A percentile compares a stretch with the other conserved stretches of the same genome.
Evolutionary conservation across 2,797 vertebrate genomes (phyloP).

Genomic region (Tachyglossus aculeatus): DNA sequence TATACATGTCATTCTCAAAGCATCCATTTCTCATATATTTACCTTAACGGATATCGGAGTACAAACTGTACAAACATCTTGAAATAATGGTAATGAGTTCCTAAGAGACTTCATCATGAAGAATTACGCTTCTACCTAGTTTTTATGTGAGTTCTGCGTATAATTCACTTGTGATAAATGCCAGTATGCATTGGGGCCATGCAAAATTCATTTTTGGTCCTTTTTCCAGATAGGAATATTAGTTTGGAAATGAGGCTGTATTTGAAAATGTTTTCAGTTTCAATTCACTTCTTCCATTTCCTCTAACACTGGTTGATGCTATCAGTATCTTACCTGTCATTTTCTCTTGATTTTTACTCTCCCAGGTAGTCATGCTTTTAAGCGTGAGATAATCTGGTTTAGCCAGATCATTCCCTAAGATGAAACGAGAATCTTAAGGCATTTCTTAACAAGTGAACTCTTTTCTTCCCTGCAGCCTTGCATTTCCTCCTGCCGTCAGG

Average conservation of each 20-base stretch:
- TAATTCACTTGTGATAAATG: neutral
- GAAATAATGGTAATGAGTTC: neutral
- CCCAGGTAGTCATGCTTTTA: neutral
- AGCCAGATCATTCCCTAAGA: too few species aligned
- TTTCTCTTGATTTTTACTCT: neutral
- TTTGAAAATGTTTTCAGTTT: neutral
- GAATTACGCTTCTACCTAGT: neutral
- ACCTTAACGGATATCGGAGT: neutral
- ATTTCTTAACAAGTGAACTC: too few species aligned
- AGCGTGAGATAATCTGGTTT: too few species aligned
- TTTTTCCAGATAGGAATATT: neutral
- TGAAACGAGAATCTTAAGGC: too few species aligned
- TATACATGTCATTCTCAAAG: neutral
- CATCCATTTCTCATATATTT: neutral
- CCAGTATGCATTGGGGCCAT: neutral
- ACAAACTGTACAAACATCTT: neutral
- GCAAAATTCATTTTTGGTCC: neutral
- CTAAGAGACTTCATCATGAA: neutral
- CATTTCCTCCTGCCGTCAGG: too few species aligned
- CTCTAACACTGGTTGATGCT: too few species aligned
- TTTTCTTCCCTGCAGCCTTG: too few species aligned
- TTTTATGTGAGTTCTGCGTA: neutral
- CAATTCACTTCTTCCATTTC: neutral
- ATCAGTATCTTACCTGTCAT: neutral
- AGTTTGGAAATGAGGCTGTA: neutral